Base-by-base conservation (phyloP, 2,888 invertebrate genomes). In the Crocallis elinguaria region DNA sequence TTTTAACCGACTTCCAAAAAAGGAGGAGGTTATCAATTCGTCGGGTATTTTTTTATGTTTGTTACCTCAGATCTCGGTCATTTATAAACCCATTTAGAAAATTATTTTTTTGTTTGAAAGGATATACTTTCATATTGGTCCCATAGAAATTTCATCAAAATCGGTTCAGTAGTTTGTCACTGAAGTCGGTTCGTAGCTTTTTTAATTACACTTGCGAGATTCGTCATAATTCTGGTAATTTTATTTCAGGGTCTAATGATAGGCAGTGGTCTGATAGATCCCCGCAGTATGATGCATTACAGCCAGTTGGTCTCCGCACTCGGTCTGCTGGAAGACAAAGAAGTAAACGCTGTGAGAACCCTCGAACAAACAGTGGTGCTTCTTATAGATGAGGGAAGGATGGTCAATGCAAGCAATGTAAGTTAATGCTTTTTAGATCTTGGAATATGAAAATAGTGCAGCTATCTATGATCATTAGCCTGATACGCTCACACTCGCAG, bases 221-320 rank as follows among this genome's bases (percentile, higher is more conserved):
- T 8, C 23, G 8, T 23, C 23, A 8, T 23, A 6, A 23, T 39
- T 19, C 6, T 16, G 33, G 3, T 33, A 4, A 30, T 25, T 0
- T 32, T 11, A 17, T 62, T 64, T 17, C 59, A 91, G 90, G 92
- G 91, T 45, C 62, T 92, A 17, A 78, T 84, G 2, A 83, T 92
- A 25, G 92, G 92, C 6, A 92, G 92, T 52, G 92, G 88, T 0
- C 65, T 92, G 36, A 84, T 90, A 6, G 92, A 93, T 49, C 90
- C 92, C 0, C 72, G 72, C 0, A 84, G 82, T 48, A 85, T 91
- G 81, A 75, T 92, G 71, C 79, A 87, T 41, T 92, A 92, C 62
- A 88, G 88, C 8, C 76, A 80, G 7, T 75, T 86, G 37, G 79
- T 86, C 12, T 74, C 78, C 14, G 80, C 79, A 12, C 61, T 89